Evolutionary conservation across 2,797 vertebrate species (phyloP), one percentile per base, ranked within the genome.

Genomic region (Hypotaenidia okinawae): DNA sequence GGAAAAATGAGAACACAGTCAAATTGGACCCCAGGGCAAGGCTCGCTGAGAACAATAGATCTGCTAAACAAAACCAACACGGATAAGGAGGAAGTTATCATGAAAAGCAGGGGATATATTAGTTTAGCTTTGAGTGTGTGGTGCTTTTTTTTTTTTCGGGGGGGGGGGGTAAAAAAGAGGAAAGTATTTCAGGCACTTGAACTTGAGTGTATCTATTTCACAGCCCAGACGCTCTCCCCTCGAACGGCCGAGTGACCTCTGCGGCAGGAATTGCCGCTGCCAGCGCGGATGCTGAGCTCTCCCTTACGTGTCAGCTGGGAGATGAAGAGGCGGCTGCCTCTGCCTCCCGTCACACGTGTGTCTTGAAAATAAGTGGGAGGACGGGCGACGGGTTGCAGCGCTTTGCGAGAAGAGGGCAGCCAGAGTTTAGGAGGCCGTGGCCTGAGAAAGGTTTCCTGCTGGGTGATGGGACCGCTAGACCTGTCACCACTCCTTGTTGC

Each of bases 1-100:
- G 91, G 94, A 82, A 95, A 96, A 93, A 82, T 23, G 94, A 96
- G 93, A 95, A 69, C 87, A 5, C 64, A 18, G 54, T 69, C 91
- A 89, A 84, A 96, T 94, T 85, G 95, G 94, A 96, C 96, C 96
- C 94, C 87, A 92, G 94, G 96, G 95, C 95, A 96, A 87, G 85
- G 87, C 91, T 74, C 10, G 19, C 83, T 1, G 62, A 91, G 93
- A 95, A 97, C 96, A 97, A 96, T 95, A 84, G 94, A 30, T 49
- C 74, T 91, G 93, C 91, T 94, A 78, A 95, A 95, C 89, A 96
- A 93, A 95, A 87, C 84, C 43, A 3, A 78, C 0, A 11, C 82
- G 89, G 89, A 21, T 37, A 82, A 82, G 93, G 87, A 95, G 95
- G 95, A 96, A 95, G 85, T 93, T 54, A 80, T 87, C 87, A 21